These are phyloP conservation scores for Cephalotes varians DNA, from an alignment of 2,888 invertebrate species.

Conservation along the genomic window DNA sequence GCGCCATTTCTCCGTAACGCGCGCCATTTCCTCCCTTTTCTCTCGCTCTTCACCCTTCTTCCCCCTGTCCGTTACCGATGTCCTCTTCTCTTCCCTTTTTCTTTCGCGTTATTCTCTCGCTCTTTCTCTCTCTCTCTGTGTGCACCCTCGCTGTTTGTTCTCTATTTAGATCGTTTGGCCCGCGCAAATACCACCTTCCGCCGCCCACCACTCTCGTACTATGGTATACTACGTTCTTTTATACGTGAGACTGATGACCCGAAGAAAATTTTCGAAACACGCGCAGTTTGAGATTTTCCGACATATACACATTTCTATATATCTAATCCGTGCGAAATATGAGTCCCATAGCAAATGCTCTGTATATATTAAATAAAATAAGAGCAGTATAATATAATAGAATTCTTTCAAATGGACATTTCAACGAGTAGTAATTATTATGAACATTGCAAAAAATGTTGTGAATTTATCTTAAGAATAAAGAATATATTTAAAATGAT, in stretches of 20 bases:
- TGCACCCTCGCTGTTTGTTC: constrained; percentile 81
- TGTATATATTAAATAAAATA: background rate
- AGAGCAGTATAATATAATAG: background rate
- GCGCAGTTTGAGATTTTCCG: constrained; percentile 38
- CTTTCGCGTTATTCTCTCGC: constrained; percentile 43
- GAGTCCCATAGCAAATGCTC: constrained; percentile 34
- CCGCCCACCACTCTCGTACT: constrained; percentile 59
- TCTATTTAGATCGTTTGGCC: constrained; percentile 85
- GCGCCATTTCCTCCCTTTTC: constrained; percentile 85
- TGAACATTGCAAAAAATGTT: background rate
- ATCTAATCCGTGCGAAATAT: constrained; percentile 40
- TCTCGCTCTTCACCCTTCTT: constrained; percentile 68
- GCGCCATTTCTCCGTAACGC: constrained; percentile 86
- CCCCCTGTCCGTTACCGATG: constrained; percentile 64
- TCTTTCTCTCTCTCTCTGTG: constrained; percentile 36
- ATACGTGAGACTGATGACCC: constrained; percentile 63
- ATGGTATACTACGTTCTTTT: constrained; percentile 50
- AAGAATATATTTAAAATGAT: background rate
- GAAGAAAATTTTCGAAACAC: constrained; percentile 54
- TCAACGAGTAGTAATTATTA: too few relatives aligned
- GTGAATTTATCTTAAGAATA: background rate
- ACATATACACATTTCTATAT: background rate
- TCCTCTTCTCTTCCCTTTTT: constrained; percentile 56
- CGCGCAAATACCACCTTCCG: constrained; percentile 84
- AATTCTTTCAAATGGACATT: background rate